A percentile compares a stretch with the other conserved stretches of the same genome.
These are phyloP conservation scores for Clarias magur DNA, from an alignment of 2,113 vertebrate species.

Conservation along the genomic window DNA sequence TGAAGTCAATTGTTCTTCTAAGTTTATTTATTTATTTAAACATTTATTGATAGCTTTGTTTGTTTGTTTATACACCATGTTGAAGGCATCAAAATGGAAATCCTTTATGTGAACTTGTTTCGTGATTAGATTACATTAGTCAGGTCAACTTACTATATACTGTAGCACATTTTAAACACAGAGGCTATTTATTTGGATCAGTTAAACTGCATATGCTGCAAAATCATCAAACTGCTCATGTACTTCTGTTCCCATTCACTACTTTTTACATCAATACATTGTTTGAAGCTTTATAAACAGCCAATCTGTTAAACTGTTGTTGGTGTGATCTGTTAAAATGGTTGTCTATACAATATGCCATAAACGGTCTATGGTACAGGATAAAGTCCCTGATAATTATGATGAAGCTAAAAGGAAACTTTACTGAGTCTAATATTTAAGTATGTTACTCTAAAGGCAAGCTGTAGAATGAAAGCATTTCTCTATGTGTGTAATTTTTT, in stretches of 20 bases:
- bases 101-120: not conserved
- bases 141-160: too few species aligned
- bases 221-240: not conserved
- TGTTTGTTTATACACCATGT: too few species aligned
- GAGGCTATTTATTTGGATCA: too few species aligned
- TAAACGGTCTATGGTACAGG: not conserved
- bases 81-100: not conserved
- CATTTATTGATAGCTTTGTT: too few species aligned
- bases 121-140: not conserved
- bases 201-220: too few species aligned
- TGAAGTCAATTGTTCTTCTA: too few species aligned
- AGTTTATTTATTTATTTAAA: too few species aligned
- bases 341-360: not conserved
- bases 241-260: not conserved
- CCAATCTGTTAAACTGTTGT: not conserved
- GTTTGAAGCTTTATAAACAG: not conserved
- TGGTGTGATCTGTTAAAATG: too few species aligned
- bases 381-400: not conserved
- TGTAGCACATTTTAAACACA: too few species aligned
- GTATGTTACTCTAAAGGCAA: not conserved
- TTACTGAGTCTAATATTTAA: not conserved
- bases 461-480: not conserved
- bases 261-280: too few species aligned
- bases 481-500: not conserved
- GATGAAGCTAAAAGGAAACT: not conserved